A percentile compares a stretch with the other conserved stretches of the same genome.
These are phyloP conservation scores for Metacarcinus magister DNA, from an alignment of 2,888 invertebrate genomes.

Conservation along the genomic window DNA sequence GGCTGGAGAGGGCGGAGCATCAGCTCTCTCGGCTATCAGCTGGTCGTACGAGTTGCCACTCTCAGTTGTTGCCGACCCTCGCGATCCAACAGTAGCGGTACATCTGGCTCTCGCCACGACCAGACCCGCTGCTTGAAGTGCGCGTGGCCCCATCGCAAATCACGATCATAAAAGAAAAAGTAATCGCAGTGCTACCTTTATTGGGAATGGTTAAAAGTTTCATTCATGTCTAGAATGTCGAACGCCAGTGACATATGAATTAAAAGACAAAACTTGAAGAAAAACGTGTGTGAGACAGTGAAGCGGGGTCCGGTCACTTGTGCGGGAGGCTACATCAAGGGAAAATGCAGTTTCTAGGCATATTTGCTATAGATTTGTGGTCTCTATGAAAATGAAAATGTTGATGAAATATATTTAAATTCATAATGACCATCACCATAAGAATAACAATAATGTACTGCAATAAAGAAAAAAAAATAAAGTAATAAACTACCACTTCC, in stretches of 20 bases:
- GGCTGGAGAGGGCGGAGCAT: constrained; percentile 31
- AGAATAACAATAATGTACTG: neutral
- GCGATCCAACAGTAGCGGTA: neutral
- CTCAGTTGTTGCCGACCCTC: constrained; percentile 45
- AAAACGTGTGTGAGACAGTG: neutral
- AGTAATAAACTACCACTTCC: neutral
- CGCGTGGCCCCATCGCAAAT: neutral
- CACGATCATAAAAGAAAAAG: neutral
- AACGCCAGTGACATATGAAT: neutral
- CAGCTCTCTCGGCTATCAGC: neutral
- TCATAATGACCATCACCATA: neutral
- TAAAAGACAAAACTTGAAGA: neutral
- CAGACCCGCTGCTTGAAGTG: neutral
- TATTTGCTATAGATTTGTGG: neutral
- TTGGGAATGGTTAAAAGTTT: neutral
- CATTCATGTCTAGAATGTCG: neutral
- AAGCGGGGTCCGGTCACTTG: neutral
- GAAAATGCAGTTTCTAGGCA: neutral
- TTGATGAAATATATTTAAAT: neutral
- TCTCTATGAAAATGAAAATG: neutral
- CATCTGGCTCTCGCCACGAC: neutral
- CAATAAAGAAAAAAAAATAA: neutral
- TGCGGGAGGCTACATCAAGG: neutral
- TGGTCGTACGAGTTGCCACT: neutral
- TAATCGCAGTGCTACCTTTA: neutral